Conservation (phyloP, 1,140 invertebrate species). For the Nephotettix cincticeps region DNA sequence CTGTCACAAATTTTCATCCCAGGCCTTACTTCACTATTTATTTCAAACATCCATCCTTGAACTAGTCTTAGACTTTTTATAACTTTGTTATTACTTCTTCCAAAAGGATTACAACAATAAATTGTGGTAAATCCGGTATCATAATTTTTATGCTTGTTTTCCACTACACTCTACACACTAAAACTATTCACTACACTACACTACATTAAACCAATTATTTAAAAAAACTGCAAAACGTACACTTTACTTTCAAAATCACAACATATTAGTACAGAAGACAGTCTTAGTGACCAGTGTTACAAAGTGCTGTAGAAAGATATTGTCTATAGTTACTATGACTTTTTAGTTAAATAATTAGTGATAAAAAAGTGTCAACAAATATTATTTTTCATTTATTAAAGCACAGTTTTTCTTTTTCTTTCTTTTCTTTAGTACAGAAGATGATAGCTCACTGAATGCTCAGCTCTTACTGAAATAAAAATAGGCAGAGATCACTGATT, state of each 20-base stretch:
- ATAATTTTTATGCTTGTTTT: neutral
- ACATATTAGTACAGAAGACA: too few species aligned
- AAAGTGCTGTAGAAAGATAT: too few species aligned
- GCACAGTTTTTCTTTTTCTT: too few species aligned
- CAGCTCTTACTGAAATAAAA: too few species aligned
- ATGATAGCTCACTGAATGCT: too few species aligned
- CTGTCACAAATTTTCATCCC: neutral
- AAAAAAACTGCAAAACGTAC: neutral
- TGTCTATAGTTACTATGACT: too few species aligned
- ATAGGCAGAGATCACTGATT: too few species aligned
- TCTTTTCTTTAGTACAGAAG: too few species aligned
- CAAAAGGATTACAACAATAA: neutral
- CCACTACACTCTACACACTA: neutral
- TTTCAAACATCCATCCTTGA: neutral
- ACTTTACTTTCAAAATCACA: neutral
- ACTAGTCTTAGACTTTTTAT: neutral
- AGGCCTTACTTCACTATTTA: neutral
- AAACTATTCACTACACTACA: neutral
- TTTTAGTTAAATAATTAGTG: too few species aligned
- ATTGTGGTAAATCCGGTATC: neutral
- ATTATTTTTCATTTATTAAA: too few species aligned
- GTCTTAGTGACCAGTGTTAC: too few species aligned
- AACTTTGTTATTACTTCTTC: neutral
- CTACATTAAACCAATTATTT: neutral
- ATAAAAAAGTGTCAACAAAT: too few species aligned